Evolutionary conservation across 2,888 invertebrate species (phyloP).

Genomic region (Ectobius pallidus): DNA sequence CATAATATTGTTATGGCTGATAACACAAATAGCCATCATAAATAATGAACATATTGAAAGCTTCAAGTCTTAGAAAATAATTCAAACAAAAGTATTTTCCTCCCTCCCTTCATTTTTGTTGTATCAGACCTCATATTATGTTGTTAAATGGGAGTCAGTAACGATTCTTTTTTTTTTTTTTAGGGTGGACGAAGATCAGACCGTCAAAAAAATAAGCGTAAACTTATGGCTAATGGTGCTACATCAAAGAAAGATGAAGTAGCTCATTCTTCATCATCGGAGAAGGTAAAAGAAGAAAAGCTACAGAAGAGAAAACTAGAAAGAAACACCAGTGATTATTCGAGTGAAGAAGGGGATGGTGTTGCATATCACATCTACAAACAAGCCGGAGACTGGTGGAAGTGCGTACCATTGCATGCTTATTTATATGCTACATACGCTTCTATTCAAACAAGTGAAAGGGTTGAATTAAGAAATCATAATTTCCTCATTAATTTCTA

Average conservation of each 20-base stretch:
- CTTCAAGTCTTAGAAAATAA: too few relatives aligned
- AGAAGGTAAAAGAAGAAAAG: neutral
- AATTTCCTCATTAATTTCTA: too few relatives aligned
- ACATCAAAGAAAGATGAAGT: neutral
- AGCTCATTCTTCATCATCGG: neutral
- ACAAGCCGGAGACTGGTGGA: conserved; percentile 83
- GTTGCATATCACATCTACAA: conserved; percentile 75
- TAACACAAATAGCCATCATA: too few relatives aligned
- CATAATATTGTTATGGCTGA: too few relatives aligned
- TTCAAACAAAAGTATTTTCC: too few relatives aligned
- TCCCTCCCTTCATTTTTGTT: too few relatives aligned
- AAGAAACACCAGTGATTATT: conserved; percentile 5
- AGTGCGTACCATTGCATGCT: conserved; percentile 62
- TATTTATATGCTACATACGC: neutral
- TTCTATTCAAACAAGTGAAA: too few relatives aligned
- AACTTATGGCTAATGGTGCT: neutral
- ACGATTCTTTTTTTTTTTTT: too few relatives aligned
- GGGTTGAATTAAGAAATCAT: too few relatives aligned
- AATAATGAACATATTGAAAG: too few relatives aligned
- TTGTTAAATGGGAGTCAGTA: too few relatives aligned
- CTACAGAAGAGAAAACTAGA: neutral
- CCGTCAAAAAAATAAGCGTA: neutral
- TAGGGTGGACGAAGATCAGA: neutral
- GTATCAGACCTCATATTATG: too few relatives aligned
- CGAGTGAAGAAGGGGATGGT: conserved; percentile 11